Conservation (phyloP, 2,888 invertebrate species). For the Eupithecia insigniata region DNA sequence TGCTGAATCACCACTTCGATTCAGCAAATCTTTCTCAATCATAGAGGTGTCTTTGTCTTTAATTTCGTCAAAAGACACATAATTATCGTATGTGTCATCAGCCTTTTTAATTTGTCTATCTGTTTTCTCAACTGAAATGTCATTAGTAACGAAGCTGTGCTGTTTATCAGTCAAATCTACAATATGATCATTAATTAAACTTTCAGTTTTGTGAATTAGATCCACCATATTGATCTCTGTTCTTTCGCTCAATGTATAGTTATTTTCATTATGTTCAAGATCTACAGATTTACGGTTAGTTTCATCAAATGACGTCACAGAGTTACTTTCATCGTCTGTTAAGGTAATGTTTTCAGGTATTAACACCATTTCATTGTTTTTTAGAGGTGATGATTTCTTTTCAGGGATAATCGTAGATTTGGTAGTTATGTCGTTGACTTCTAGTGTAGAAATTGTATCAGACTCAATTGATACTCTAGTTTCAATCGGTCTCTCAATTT, state of each 20-base stretch:
- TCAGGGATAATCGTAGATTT: not conserved
- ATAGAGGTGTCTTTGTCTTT: conserved; percentile 16
- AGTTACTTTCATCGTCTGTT: conserved; percentile 20
- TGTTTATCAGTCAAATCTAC: conserved; percentile 1
- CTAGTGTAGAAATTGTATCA: conserved; percentile 8
- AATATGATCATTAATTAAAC: not conserved
- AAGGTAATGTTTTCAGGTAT: conserved; percentile 28
- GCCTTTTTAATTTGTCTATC: not conserved
- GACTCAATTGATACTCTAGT: not conserved
- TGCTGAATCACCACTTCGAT: conserved; percentile 35
- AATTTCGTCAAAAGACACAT: conserved; percentile 38
- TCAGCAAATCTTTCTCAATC: conserved; percentile 23
- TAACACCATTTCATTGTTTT: conserved; percentile 30
- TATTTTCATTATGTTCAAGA: conserved; percentile 21
- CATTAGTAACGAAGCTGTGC: not conserved
- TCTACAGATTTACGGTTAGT: not conserved
- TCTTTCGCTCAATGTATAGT: not conserved
- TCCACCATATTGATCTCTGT: not conserved
- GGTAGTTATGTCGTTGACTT: not conserved
- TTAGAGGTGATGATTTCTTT: conserved; percentile 14
- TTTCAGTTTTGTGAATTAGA: not conserved
- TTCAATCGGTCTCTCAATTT: conserved; percentile 6
- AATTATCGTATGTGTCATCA: conserved; percentile 5
- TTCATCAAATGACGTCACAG: conserved; percentile 5
- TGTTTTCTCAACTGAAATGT: not conserved